A percentile compares a stretch with the other conserved stretches of the same genome.
Evolutionary conservation across 2,888 invertebrate species (phyloP).

Genomic region (Morpho achilles): DNA sequence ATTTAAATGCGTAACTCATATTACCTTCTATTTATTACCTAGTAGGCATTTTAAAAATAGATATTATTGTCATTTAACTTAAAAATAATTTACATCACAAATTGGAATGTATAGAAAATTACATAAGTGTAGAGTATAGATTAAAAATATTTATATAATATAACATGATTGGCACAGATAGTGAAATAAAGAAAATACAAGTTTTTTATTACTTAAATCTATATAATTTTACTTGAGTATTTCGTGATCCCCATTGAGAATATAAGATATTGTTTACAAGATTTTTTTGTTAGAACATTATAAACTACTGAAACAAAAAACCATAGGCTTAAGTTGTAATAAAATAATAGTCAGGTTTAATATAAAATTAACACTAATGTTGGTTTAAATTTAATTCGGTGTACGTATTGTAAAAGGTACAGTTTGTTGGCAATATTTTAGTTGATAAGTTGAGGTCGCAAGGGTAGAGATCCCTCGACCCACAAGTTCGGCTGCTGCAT

Average conservation of each 20-base stretch:
- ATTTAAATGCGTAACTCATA: constrained; percentile 68
- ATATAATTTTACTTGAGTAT: constrained; percentile 16
- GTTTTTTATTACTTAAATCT: not conserved
- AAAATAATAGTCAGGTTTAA: not conserved
- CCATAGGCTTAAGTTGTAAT: not conserved
- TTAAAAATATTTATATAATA: not conserved
- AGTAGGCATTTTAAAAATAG: constrained; percentile 37
- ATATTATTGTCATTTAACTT: constrained; percentile 37
- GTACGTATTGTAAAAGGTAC: constrained; percentile 1
- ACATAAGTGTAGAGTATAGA: constrained; percentile 10
- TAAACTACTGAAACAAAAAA: too few species aligned
- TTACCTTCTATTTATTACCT: constrained; percentile 31
- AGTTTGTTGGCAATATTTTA: constrained; percentile 29
- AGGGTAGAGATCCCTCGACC: constrained; percentile 95
- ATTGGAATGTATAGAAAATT: constrained; percentile 33
- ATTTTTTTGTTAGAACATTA: too few species aligned
- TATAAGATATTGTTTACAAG: too few species aligned
- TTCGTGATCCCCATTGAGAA: constrained; percentile 15
- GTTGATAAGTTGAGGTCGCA: constrained; percentile 86
- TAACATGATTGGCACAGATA: constrained; percentile 21
- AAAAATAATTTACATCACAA: constrained; percentile 33
- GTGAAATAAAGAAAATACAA: not conserved
- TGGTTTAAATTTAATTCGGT: constrained; percentile 8
- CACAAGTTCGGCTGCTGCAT: constrained; percentile 95
- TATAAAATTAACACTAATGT: not conserved